Evolutionary conservation across 2,888 invertebrate genomes (phyloP), one percentile per base, ranked within the genome.

Genomic region (Gymnosoma rotundatum): DNA sequence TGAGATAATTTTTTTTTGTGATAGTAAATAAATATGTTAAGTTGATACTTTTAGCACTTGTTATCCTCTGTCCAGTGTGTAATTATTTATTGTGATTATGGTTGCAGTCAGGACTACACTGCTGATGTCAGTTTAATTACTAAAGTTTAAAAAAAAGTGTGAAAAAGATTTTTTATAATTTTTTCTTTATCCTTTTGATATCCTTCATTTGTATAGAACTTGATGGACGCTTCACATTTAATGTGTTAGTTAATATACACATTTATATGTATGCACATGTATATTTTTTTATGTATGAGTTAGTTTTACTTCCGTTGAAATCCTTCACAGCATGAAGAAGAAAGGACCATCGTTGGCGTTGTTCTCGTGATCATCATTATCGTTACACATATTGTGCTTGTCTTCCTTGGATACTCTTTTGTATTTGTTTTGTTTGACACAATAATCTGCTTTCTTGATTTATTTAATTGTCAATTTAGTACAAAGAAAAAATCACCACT

Each of bases 381-480:
- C 60, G 20, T 74, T 63, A 61, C 54, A 63, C 42, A 54, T 50
- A 69, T 69, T 63, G 69, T 76, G 18, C 50, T 58, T 79, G 50
- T 56, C 58, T 21, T 50, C 7, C 58, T 52, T 20, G n/a, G 32
- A 32, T 10, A 38, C 48, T 60, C 52, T 64, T 58, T 4, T 66
- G 2, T 9, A 38, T 72, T 70, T 67, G 50, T 73, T 76, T 74
- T 84, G 81, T 78, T 84, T 81, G 84, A 81, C 84, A 84, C 64
- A 60, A 81, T 84, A 84, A 84, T 81, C 84, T 81, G 60, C 42
- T 84, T 69, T 74, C 87, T 87, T 90, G 90, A 90, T 90, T 90
- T 88, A 90, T 90, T 90, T 90, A 90, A 90, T 90, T 90, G 90
- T 90, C 89, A 90, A 88, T 90, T 89, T 89, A 88, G 89, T 87